These are phyloP conservation scores for Glossosoma conforme DNA, from an alignment of 1,140 invertebrate species.

Conservation along the genomic window DNA sequence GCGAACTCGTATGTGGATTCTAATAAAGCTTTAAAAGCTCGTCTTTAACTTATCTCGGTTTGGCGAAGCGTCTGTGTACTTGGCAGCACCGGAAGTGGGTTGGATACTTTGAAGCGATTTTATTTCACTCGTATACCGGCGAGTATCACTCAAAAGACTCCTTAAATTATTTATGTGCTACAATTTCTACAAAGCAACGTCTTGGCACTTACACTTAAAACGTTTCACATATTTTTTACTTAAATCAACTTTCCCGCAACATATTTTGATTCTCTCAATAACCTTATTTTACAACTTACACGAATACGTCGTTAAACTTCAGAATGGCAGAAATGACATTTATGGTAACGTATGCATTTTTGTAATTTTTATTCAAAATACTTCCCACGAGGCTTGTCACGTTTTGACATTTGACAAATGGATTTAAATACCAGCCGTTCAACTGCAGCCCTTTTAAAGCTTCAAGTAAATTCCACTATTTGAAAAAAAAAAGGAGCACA, in stretches of 20 bases:
- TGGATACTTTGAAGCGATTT: conserved; percentile 13
- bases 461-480: conserved; percentile 3
- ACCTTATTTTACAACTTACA: too few relatives aligned
- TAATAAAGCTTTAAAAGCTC: conserved; percentile 27
- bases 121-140: conserved; percentile 17
- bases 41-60: conserved; percentile 26
- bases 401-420: conserved; percentile 27
- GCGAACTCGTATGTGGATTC: conserved; percentile 16
- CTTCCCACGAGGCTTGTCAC: conserved; percentile 9
- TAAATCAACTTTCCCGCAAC: too few relatives aligned
- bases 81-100: conserved; percentile 15
- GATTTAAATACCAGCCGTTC: conserved; percentile 20
- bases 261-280: too few relatives aligned
- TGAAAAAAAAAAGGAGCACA: conserved; percentile 7
- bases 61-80: conserved; percentile 14
- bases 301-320: too few relatives aligned
- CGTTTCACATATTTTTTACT: too few relatives aligned
- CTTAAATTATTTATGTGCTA: too few relatives aligned
- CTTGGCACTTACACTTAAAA: too few relatives aligned
- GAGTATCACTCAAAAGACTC: too few relatives aligned
- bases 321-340: too few relatives aligned
- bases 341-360: too few relatives aligned
- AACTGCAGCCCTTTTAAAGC: conserved; percentile 10
- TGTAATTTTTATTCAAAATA: too few relatives aligned
- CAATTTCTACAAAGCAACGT: too few relatives aligned